Evolutionary conservation across 2,888 invertebrate genomes (phyloP), one percentile per base, ranked within the genome.

Genomic region (Eulithis testata): DNA sequence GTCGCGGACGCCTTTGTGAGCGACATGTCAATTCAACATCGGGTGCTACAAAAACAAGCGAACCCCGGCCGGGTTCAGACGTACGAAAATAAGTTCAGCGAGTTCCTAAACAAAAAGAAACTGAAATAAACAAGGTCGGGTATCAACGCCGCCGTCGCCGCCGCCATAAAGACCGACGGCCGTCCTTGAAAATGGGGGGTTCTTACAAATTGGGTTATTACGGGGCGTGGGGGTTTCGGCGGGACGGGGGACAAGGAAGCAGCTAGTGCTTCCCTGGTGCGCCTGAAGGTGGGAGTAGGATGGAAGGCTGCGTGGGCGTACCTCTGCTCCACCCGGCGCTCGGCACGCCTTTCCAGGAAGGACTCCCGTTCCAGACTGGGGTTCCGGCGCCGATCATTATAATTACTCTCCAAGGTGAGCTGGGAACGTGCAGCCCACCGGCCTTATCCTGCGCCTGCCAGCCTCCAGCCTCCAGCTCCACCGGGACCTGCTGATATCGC

Each of bases 151-250:
- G 91, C 86, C 88, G 89, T 88, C 91, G 91, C 87, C 91, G 90
- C 90, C 90, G 90, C 92, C 91, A 89, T 92, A 90, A 89, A 92
- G 93, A 91, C 90, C 93, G 92, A 90, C 92, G 92, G 89, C 91
- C 93, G 93, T 92, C 93, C 93, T 93, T 93, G 93, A 92, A 90
- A 92, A 89, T 81, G 87, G 90, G 91, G 93, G 91, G 92, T 89
- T 91, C 92, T 91, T 91, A 93, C 93, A 93, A 93, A 93, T 93
- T 93, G 93, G 93, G 93, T 93, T 93, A 93, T 93, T 93, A 92
- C 89, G 82, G 85, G 90, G 89, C 81, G 85, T 84, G 86, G 88
- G 88, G 86, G 87, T 83, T 82, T 87, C 83, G 88, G 84, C 87
- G 87, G 87, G 84, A 76, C 74, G 87, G 75, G 85, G 68, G 83